phyloP scores from a whole-genome alignment of 1,140 invertebrate species.

The Arion vulgaris region DNA sequence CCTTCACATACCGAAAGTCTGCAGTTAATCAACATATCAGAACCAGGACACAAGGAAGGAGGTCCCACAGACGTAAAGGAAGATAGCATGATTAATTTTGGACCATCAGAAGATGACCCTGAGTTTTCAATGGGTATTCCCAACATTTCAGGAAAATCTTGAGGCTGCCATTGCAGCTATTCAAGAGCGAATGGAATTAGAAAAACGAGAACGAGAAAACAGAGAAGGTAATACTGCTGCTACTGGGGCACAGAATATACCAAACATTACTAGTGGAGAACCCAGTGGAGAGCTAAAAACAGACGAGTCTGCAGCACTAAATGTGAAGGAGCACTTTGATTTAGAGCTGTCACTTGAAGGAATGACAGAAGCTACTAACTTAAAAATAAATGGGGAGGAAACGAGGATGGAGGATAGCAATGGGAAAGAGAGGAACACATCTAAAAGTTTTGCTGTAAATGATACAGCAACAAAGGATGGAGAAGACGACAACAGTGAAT shows the following conservation, averaged over 20 bases:
- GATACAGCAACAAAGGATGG: background rate
- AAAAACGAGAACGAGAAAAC: background rate
- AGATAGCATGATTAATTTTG: background rate
- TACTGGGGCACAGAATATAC: too few species aligned
- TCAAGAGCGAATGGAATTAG: background rate
- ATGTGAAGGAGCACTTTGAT: too few species aligned
- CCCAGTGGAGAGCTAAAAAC: too few species aligned
- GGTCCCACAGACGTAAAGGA: background rate
- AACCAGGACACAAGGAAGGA: background rate
- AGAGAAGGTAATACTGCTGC: too few species aligned
- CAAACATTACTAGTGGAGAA: too few species aligned
- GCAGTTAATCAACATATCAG: background rate
- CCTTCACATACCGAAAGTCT: background rate
- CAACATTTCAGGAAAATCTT: background rate
- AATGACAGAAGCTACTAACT: background rate
- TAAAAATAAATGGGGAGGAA: background rate
- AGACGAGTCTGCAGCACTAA: too few species aligned
- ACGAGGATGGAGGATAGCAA: background rate
- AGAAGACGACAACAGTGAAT: background rate
- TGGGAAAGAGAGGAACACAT: too few species aligned
- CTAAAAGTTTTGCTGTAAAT: background rate
- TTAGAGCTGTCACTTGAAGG: background rate
- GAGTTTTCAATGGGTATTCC: background rate
- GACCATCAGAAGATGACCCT: background rate
- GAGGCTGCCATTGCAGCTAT: constrained; percentile 11